Evolutionary conservation across 2,113 vertebrate genomes (phyloP), one percentile per base, ranked within the genome.

Genomic region (Ammodytes marinus): DNA sequence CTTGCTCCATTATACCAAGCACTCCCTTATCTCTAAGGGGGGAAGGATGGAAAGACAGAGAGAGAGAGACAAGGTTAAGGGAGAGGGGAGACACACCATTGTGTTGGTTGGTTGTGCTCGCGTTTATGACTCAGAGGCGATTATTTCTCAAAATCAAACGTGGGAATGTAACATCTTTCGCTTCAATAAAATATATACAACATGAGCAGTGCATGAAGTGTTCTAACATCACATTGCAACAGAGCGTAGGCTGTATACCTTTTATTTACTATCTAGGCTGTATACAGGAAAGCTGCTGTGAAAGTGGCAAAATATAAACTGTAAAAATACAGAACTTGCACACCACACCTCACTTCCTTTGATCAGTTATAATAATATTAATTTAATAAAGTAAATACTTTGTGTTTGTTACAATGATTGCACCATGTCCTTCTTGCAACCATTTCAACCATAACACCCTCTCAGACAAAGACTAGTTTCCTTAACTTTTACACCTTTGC

Each of bases 1-100:
- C 77, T 85, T 91, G 89, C 82, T 90, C 79, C 78, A 54, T 85
- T 74, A 81, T 61, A 69, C 79, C 81, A 27, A 27, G 27, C 27
- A 61, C 81, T 86, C 75, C 79, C 80, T 76, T 63, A 50, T 85
- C 60, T 82, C 49, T 27, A 27, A 55, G 63, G 58, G 58, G 35
- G 14, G 69, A 61, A 40, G 49, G 67, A 59, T 15, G 52, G 58
- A 76, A 42, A 82, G 52, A 39, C 17, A n/a, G 39, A 71, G 55
- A 74, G 27, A 43, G 49, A 46, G 58, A 46, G 47, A 27, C 27
- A 27, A 27, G 27, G 27, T 59, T 78, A 47, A 43, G 49, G 64
- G 61, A 52, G 61, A 17, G 53, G 3, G 53, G 79, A 43, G 52
- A 35, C 61, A 5, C 19, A 58, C 3, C 27, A 27, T 27, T 35